A percentile compares a stretch with the other conserved stretches of the same genome.
Conservation (phyloP, 2,797 vertebrate species). For the Myotis daubentonii region DNA sequence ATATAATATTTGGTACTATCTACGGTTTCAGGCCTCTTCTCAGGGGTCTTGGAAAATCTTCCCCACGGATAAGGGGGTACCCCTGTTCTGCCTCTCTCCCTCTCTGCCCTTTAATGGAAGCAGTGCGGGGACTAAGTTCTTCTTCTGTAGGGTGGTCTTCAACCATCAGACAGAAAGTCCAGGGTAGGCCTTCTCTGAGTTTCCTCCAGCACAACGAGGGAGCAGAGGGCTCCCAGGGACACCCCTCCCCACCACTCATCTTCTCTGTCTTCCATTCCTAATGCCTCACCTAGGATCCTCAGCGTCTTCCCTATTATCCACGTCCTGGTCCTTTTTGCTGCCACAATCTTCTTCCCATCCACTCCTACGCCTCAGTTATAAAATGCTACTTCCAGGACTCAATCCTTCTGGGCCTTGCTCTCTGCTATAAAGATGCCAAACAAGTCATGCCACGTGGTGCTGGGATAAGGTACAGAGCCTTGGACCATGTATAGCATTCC, state of each 20-base stretch:
- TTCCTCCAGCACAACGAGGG: neutral
- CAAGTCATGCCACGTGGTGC: accelerated
- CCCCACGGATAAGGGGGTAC: neutral
- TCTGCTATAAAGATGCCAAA: neutral
- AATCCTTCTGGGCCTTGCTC: neutral
- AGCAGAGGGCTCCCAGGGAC: neutral
- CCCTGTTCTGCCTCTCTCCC: neutral
- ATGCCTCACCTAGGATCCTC: neutral
- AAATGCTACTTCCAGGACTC: neutral
- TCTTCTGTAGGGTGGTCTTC: neutral
- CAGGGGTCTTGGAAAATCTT: neutral
- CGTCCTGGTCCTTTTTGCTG: neutral
- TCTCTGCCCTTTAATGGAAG: neutral
- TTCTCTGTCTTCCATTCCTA: neutral
- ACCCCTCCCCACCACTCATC: accelerated
- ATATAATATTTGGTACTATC: neutral
- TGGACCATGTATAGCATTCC: accelerated
- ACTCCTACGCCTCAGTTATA: neutral
- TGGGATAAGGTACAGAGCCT: accelerated
- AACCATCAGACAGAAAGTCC: neutral
- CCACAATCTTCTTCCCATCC: neutral
- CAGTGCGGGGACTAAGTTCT: neutral
- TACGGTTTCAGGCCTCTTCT: neutral
- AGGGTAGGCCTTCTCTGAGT: neutral
- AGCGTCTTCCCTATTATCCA: neutral